Conservation (phyloP, 2,113 vertebrate species). For the Pollimyrus isidori region DNA sequence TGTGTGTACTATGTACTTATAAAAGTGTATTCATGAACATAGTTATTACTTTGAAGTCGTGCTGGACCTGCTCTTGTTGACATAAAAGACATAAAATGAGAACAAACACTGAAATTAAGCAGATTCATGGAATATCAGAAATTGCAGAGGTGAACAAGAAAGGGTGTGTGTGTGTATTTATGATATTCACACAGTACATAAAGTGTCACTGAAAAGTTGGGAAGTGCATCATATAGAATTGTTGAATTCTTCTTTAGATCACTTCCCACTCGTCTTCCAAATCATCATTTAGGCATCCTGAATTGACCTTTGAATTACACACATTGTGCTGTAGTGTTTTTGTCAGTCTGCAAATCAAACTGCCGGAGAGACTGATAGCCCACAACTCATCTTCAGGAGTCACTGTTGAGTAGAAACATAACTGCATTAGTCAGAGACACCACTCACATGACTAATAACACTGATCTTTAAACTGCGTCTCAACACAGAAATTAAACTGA, state of each 20-base stretch:
- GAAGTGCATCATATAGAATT: background rate
- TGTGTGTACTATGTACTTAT: background rate
- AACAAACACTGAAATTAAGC: background rate
- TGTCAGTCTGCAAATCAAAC: conserved; percentile 80
- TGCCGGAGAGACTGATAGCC: conserved; percentile 72
- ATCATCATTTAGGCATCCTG: conserved; percentile 64
- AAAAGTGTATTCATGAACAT: background rate
- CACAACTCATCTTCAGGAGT: conserved; percentile 83
- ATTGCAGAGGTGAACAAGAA: background rate
- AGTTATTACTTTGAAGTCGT: background rate
- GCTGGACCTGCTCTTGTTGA: background rate
- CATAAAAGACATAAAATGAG: background rate
- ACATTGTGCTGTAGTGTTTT: conserved; percentile 75
- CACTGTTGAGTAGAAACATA: conserved; percentile 57
- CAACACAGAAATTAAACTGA: background rate
- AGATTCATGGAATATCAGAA: background rate
- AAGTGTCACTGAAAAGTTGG: background rate
- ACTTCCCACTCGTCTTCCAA: conserved; percentile 96
- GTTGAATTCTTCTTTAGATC: conserved; percentile 60
- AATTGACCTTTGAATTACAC: conserved; percentile 46
- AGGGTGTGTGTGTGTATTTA: background rate
- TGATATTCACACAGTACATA: background rate
- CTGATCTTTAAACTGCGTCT: background rate
- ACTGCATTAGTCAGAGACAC: background rate
- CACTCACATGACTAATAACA: background rate